Base-by-base conservation (phyloP, 2,113 vertebrate species). In the Salvelinus sp. region DNA sequence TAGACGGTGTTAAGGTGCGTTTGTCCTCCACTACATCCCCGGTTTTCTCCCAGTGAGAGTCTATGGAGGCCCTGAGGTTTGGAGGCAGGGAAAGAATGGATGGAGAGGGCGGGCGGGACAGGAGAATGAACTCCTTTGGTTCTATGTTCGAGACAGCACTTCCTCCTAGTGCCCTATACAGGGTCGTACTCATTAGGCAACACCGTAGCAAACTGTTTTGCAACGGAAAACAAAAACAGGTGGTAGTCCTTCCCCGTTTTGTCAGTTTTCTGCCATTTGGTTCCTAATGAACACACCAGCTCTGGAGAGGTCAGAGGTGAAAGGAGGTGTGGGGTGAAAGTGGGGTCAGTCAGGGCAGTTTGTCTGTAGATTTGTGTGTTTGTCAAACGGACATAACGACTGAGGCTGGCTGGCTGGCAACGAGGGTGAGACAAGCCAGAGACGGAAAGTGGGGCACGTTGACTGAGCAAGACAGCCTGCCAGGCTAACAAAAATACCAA, bases 61-160 rank as follows among this genome's bases (percentile, higher is more conserved):
- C 83, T 83, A 48, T 77, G 79, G 85, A 92, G 90, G 89, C 89
- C 92, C 91, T 93, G 92, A 93, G 92, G 88, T 91, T 90, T 84
- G 84, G 86, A 91, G 90, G 90, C 86, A 86, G 86, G 90, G 81
- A 83, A 76, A 79, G 80, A n/a, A 54, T 62, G 82, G 76, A 79
- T 10, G 47, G 28, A 75, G 67, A 78, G 57, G 57, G 18, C 0
- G 57, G 58, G 20, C 13, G 38, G 72, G 12, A 6, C 65, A 64
- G 22, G 50, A 58, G 54, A 68, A 33, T 14, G 4, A 54, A 54
- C 50, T 16, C 50, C 4, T 18, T 18, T 16, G 50, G 50, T 54
- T 54, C 50, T 4, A 3, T 54, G 38, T 5, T 3, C 1, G 50
- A 18, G 13, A 14, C 50, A 54, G 50, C 13, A 16, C 3, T 54